Base-by-base conservation (phyloP, 2,113 vertebrate genomes). In the Philantomba maxwellii region DNA sequence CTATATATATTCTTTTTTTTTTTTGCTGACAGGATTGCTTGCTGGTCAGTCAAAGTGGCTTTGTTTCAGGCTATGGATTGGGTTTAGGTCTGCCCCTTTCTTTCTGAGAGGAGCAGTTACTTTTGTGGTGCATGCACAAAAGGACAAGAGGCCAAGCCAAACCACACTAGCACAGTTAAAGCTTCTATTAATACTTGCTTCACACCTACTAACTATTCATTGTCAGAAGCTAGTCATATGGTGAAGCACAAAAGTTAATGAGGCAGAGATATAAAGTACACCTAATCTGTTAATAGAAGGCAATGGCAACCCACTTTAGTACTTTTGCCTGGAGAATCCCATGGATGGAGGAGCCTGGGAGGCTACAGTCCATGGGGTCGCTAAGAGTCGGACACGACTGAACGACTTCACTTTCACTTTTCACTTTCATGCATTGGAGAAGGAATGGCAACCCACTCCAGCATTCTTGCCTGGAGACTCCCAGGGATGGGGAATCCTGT, bases 11-110 rank as follows among this genome's bases (percentile, higher is more conserved):
- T 10, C 25, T 25, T 88, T 3, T 62, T 33, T 92, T 60, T 33
- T 81, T n/a, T 91, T 36, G 11, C 6, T 82, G 30, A 88, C 33
- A 82, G 5, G 4, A 82, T 85, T 93, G 7, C 14, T 81, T 93
- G 6, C 14, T 89, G 19, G 30, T 77, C 66, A 88, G 39, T 58
- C 53, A 36, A 25, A 17, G 30, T 60, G 70, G 13, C 33, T 93
- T 96, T 91, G 39, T 62, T 94, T 97, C 58, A 95, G 55, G 45
- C 36, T 81, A 6, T 85, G 28, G 43, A 11, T 47, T 93, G 13
- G 12, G 3, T 49, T 49, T 88, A 94, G 66, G 17, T 58, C 33
- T 89, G 36, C 5, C 53, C 25, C 36, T 86, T 60, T 81, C 39
- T 83, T 86, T 83, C 45, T 85, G 43, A 91, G 39, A 93, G 26